A percentile compares a stretch with the other conserved stretches of the same genome.
phyloP scores from a whole-genome alignment of 2,888 invertebrate genomes.

The Camptogramma bilineatum region DNA sequence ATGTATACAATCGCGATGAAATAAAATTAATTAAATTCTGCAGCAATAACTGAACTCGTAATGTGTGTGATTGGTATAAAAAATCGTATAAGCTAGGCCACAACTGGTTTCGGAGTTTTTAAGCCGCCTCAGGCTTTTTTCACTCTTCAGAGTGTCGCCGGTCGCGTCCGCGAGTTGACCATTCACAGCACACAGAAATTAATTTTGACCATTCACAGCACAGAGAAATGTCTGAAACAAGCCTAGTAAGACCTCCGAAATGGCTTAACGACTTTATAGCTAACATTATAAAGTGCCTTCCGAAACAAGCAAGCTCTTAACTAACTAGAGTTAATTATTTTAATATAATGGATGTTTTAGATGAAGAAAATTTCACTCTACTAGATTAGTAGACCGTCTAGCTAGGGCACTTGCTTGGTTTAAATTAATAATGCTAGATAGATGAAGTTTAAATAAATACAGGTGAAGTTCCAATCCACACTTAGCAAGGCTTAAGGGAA shows the following conservation, averaged over 20 bases:
- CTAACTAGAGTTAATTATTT: not conserved
- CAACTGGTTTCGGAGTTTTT: not conserved
- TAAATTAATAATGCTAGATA: too few species aligned
- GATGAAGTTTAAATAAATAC: too few species aligned
- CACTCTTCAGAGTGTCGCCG: too few species aligned
- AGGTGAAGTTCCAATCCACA: too few species aligned
- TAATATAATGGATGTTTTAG: not conserved
- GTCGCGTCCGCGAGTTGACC: too few species aligned
- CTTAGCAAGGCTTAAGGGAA: too few species aligned
- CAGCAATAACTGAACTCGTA: not conserved
- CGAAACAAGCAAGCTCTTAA: not conserved
- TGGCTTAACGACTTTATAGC: not conserved
- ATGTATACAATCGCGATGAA: conserved; percentile 3
- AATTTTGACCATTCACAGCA: too few species aligned
- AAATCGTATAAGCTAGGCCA: not conserved
- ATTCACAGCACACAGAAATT: too few species aligned
- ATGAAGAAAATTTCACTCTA: not conserved
- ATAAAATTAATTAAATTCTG: not conserved
- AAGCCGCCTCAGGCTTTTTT: not conserved
- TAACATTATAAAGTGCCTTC: not conserved
- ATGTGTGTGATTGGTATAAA: not conserved
- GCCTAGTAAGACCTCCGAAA: not conserved
- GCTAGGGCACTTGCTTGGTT: not conserved
- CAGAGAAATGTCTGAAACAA: too few species aligned
- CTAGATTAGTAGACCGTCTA: not conserved